These are phyloP conservation scores for Phaetusa simplex DNA, from an alignment of 2,113 vertebrate genomes.

Conservation along the genomic window DNA sequence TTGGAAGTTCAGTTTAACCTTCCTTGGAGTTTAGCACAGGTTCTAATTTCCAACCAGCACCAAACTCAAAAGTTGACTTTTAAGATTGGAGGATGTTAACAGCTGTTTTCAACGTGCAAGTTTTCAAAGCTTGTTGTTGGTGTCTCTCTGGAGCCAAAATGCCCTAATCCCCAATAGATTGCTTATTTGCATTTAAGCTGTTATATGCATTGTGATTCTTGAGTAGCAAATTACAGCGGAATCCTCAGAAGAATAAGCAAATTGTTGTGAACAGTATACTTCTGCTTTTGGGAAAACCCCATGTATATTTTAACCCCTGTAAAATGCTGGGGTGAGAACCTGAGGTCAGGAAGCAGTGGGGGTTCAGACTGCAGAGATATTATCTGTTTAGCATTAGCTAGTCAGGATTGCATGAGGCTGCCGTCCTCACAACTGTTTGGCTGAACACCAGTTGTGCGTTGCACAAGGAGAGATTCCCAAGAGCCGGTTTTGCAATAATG, in stretches of 20 bases:
- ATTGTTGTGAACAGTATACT: neutral
- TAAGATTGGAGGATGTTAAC: neutral
- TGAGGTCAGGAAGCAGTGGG: neutral
- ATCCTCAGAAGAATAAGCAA: neutral
- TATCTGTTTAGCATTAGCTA: neutral
- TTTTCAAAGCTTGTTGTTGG: neutral
- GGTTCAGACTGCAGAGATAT: neutral
- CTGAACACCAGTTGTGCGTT: neutral
- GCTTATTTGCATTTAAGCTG: neutral
- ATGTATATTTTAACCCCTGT: neutral
- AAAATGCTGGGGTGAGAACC: neutral
- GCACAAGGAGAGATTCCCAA: neutral
- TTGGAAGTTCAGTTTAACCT: neutral
- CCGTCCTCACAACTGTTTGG: slow-evolving; percentile 8
- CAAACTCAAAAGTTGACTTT: neutral
- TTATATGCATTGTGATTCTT: neutral
- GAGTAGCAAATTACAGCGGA: neutral
- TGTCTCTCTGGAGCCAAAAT: neutral
- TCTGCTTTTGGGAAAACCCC: neutral
- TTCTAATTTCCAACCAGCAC: neutral
- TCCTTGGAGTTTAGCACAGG: neutral
- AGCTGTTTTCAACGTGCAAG: neutral
- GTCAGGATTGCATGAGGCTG: neutral
- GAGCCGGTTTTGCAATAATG: slow-evolving; percentile 37
- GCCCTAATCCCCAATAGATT: neutral